These are phyloP conservation scores for Nerophis ophidion DNA, from an alignment of 2,113 vertebrate species.

Conservation along the genomic window DNA sequence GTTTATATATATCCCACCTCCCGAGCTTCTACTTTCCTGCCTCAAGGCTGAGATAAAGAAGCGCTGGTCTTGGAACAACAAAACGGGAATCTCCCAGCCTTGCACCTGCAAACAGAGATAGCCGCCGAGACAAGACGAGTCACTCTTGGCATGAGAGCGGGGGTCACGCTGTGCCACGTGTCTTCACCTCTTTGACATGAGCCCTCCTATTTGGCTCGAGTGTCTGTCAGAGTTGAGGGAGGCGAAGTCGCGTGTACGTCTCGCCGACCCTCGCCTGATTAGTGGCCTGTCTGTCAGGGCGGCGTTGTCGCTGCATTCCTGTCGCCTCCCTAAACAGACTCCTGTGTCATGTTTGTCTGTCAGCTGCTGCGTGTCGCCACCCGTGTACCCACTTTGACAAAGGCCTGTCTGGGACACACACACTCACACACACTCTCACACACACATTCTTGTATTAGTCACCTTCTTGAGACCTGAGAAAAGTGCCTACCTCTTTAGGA, in stretches of 20 bases:
- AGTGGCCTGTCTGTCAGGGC: slow-evolving; percentile 17
- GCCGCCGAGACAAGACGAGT: slow-evolving; percentile 12
- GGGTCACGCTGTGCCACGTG: slow-evolving; percentile 16
- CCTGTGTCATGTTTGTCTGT: slow-evolving; percentile 66
- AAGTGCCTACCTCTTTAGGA: no score
- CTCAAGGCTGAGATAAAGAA: not conserved
- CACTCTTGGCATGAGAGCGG: slow-evolving; percentile 32
- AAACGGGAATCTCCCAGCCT: slow-evolving; percentile 22
- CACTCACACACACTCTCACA: slow-evolving; percentile 19
- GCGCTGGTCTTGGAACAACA: not conserved
- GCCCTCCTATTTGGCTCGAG: no score
- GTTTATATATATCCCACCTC: not conserved
- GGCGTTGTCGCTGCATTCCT: slow-evolving; percentile 61
- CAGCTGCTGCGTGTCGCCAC: slow-evolving; percentile 68
- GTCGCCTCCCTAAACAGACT: slow-evolving; percentile 63
- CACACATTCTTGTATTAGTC: no score
- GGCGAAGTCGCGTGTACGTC: not conserved
- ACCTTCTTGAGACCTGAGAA: no score
- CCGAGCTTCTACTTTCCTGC: no score
- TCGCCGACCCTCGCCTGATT: slow-evolving; percentile 22
- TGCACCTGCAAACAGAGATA: slow-evolving; percentile 55
- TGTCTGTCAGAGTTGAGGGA: not conserved
- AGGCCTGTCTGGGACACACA: slow-evolving; percentile 59
- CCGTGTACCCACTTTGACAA: slow-evolving; percentile 60
- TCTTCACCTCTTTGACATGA: not conserved